Percentiles rank a stretch among this genome's conserved stretches.
Conservation (phyloP, 2,113 vertebrate species). For the Cavia aperea region DNA sequence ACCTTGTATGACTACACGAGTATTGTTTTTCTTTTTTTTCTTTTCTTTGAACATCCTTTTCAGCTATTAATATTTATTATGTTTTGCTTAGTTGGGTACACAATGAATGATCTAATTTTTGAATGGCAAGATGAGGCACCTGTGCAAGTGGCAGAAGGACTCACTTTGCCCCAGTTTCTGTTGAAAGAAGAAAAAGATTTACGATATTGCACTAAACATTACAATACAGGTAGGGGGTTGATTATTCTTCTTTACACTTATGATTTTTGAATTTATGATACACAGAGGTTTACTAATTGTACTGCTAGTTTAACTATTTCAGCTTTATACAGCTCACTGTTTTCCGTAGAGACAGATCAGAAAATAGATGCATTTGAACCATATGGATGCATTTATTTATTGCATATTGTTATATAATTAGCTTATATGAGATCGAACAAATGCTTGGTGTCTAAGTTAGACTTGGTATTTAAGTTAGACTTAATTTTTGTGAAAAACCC, state of each 20-base stretch:
- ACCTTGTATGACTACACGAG: background rate
- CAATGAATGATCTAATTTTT: constrained; percentile 99
- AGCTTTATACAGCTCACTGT: background rate
- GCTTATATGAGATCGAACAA: background rate
- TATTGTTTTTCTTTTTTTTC: background rate
- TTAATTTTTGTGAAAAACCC: background rate
- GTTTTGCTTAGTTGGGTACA: constrained; percentile 90
- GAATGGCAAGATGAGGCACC: constrained; percentile 98
- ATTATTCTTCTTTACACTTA: background rate
- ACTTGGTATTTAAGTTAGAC: background rate
- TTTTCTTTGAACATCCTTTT: constrained; percentile 4
- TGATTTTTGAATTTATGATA: background rate
- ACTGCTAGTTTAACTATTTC: background rate
- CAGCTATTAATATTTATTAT: background rate
- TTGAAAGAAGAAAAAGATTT: constrained; percentile 95
- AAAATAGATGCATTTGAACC: background rate
- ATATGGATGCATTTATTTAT: background rate
- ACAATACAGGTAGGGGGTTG: constrained; percentile 88
- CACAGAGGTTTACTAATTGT: background rate
- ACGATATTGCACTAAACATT: constrained; percentile 94
- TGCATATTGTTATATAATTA: background rate
- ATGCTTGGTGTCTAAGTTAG: background rate
- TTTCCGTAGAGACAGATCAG: background rate
- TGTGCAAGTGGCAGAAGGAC: constrained; percentile 95
- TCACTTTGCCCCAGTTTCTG: constrained; percentile 95